phyloP scores from a whole-genome alignment of 2,888 invertebrate genomes.

The Gasteruption jaculator region DNA sequence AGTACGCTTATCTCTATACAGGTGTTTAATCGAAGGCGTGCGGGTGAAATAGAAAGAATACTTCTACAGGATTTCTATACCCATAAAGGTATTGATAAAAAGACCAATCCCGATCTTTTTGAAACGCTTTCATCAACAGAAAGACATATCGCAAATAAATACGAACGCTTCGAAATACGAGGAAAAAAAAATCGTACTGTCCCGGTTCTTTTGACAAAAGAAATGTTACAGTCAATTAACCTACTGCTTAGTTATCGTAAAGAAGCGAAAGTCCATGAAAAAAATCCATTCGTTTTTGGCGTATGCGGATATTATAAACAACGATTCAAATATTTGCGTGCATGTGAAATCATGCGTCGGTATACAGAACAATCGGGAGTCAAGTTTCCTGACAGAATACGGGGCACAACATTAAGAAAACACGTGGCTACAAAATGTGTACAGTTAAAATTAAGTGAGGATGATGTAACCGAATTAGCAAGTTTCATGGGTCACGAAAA shows the following conservation, averaged over 20 bases:
- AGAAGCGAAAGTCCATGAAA: background rate
- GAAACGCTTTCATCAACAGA: background rate
- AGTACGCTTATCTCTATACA: conserved; percentile 7
- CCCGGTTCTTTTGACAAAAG: conserved; percentile 15
- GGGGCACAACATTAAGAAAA: conserved; percentile 23
- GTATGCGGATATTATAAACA: background rate
- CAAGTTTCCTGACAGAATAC: conserved; percentile 17
- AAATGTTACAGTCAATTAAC: conserved; percentile 1
- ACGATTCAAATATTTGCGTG: conserved; percentile 11
- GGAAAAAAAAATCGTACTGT: conserved; percentile 17
- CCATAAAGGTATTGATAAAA: background rate
- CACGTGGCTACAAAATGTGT: conserved; percentile 24
- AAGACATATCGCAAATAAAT: conserved; percentile 2
- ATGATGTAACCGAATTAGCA: background rate
- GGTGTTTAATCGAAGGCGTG: conserved; percentile 9
- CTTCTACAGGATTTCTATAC: conserved; percentile 1
- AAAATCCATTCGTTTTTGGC: conserved; percentile 12
- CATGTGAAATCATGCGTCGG: conserved; percentile 16
- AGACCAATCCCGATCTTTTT: background rate
- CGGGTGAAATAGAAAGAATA: conserved; percentile 9
- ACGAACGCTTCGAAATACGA: conserved; percentile 15
- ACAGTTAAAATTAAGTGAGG: background rate
- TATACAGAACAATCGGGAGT: conserved; percentile 25
- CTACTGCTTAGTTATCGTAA: conserved; percentile 4
- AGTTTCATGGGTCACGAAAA: background rate